Percentiles rank a stretch among this genome's conserved stretches.
These are phyloP conservation scores for Cyphomyrus discorhynchus DNA, from an alignment of 2,113 vertebrate species.

Conservation along the genomic window DNA sequence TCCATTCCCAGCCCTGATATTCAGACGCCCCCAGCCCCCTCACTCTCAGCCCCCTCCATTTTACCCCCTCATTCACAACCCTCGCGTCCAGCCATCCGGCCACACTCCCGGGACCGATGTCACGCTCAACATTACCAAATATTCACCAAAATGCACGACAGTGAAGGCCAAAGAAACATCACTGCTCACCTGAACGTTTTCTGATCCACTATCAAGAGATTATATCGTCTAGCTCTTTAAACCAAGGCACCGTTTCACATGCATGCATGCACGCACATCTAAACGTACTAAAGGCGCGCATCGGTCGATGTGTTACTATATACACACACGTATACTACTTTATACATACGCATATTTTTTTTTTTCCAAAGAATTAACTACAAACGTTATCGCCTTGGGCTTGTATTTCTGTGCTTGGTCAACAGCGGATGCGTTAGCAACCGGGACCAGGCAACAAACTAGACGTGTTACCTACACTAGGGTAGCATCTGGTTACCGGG, in stretches of 20 bases:
- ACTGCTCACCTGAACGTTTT: not conserved
- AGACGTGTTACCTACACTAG: not conserved
- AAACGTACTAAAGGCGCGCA: not conserved
- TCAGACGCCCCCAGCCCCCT: not conserved
- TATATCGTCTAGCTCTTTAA: not conserved
- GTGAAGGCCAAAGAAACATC: not conserved
- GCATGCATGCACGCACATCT: not conserved
- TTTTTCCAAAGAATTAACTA: not conserved
- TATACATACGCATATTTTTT: too few relatives aligned
- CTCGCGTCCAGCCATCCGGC: not conserved
- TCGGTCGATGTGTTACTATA: not conserved
- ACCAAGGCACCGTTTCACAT: not conserved
- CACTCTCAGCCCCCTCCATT: constrained; percentile 15
- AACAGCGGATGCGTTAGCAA: not conserved
- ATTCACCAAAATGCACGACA: not conserved
- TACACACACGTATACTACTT: not conserved
- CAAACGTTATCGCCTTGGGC: not conserved
- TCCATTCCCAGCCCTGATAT: not conserved
- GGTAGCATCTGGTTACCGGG: not conserved
- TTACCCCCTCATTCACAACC: constrained; percentile 17
- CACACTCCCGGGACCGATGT: not conserved
- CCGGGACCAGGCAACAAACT: not conserved
- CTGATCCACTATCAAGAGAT: not conserved
- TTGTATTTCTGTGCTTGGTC: not conserved
- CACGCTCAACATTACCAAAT: not conserved